Evolutionary conservation across 2,888 invertebrate genomes (phyloP).

Genomic region (Platerodrilus igneus): DNA sequence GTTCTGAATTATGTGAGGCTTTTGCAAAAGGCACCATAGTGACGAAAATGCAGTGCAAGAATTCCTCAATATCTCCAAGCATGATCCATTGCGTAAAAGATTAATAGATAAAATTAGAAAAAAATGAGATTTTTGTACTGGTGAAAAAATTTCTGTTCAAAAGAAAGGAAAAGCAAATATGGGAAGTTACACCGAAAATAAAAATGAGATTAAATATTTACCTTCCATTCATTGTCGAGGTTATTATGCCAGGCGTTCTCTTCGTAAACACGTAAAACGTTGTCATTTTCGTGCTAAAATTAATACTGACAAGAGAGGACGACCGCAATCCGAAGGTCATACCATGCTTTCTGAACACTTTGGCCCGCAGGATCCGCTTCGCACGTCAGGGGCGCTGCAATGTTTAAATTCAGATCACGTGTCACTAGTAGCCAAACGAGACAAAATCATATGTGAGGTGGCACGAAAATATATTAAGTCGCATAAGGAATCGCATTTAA

Average conservation of each 20-base stretch:
- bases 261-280: slow-evolving; percentile 19
- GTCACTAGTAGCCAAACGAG: slow-evolving; percentile 24
- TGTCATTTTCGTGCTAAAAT: no score
- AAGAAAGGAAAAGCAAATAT: not conserved
- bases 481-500: slow-evolving; percentile 26
- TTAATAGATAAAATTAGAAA: slow-evolving; percentile 17
- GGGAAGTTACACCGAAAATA: no score
- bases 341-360: slow-evolving; percentile 17
- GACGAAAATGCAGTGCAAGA: slow-evolving; percentile 17
- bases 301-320: slow-evolving; percentile 15
- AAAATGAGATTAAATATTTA: slow-evolving; percentile 7
- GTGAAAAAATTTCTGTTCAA: slow-evolving; percentile 11
- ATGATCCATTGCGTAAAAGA: slow-evolving; percentile 17
- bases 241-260: slow-evolving; percentile 18
- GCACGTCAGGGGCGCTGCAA: slow-evolving; percentile 18
- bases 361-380: slow-evolving; percentile 24
- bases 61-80: slow-evolving; percentile 9
- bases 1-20: slow-evolving; percentile 15
- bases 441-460: slow-evolving; percentile 27
- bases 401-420: slow-evolving; percentile 22
- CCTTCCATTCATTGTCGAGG: slow-evolving; percentile 20
- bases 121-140: slow-evolving; percentile 19
- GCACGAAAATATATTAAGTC: slow-evolving; percentile 13
- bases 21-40: slow-evolving; percentile 12
- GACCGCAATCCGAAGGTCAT: slow-evolving; percentile 15